A percentile compares a stretch with the other conserved stretches of the same genome.
Evolutionary conservation across 2,888 invertebrate species (phyloP).

Genomic region (Ectobius pallidus): DNA sequence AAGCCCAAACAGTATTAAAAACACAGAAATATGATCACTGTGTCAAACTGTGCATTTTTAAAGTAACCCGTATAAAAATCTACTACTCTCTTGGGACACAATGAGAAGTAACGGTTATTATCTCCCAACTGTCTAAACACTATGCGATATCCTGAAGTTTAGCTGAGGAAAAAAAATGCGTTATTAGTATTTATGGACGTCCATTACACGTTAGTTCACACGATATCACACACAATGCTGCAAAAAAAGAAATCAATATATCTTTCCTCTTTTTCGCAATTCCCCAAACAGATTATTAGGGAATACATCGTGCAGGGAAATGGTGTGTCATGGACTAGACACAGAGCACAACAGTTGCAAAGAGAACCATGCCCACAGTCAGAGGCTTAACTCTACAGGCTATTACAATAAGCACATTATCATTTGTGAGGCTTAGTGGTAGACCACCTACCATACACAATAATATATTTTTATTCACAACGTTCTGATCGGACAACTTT

Average conservation of each 20-base stretch:
- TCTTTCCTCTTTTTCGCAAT: conserved; percentile 21
- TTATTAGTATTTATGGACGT: conserved; percentile 17
- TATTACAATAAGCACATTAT: conserved; percentile 28
- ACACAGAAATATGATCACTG: no score
- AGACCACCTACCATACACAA: not conserved
- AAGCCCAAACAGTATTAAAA: no score
- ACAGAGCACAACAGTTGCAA: not conserved
- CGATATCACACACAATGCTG: conserved; percentile 5
- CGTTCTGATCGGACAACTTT: no score
- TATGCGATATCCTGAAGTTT: no score
- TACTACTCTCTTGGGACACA: no score
- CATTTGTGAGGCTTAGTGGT: conserved; percentile 24
- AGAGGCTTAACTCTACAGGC: conserved; percentile 21
- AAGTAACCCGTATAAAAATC: no score
- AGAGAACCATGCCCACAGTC: conserved; percentile 14
- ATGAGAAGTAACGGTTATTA: no score
- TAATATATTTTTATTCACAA: not conserved
- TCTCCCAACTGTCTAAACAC: no score
- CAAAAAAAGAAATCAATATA: conserved; percentile 24
- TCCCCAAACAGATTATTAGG: conserved; percentile 26
- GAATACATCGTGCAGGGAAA: conserved; percentile 22
- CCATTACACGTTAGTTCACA: conserved; percentile 10
- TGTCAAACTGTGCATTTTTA: no score
- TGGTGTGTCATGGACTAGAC: not conserved
- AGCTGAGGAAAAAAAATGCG: not conserved